Conservation (phyloP, 2,888 invertebrate species). For the Acrocyrtus sp. region DNA sequence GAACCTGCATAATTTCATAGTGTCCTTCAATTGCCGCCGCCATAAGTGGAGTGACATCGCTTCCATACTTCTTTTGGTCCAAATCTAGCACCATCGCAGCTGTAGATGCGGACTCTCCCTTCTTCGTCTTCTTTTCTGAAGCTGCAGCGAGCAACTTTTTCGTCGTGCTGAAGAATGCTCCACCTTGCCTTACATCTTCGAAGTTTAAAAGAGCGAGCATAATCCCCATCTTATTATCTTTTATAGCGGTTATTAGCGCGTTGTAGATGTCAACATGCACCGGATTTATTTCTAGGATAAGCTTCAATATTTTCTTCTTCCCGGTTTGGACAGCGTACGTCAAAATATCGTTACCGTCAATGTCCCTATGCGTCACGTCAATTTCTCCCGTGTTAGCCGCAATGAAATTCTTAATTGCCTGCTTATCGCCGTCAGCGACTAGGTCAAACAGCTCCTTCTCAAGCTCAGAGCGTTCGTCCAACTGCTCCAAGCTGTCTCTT, state of each 20-base stretch:
- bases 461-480: constrained; percentile 30
- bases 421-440: constrained; percentile 35
- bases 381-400: constrained; percentile 67
- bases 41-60: constrained; percentile 76
- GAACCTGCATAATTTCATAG: constrained; percentile 75
- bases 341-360: neutral
- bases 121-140: neutral
- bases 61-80: constrained; percentile 64
- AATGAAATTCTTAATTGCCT: constrained; percentile 58
- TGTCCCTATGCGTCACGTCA: constrained; percentile 69
- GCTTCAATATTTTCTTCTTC: constrained; percentile 4
- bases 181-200: neutral
- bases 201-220: constrained; percentile 71
- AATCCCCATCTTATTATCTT: constrained; percentile 73
- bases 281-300: neutral
- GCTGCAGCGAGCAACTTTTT: neutral
- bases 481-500: neutral
- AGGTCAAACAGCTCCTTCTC: constrained; percentile 55
- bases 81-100: neutral
- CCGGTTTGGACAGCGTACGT: constrained; percentile 4
- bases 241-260: constrained; percentile 75
- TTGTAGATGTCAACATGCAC: constrained; percentile 66
- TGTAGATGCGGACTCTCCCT: constrained; percentile 57
- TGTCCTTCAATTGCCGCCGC: constrained; percentile 78
- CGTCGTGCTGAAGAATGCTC: neutral